phyloP scores from a whole-genome alignment of 53 echinoderm and acorn worm genomes.

The Antedon mediterranea region DNA sequence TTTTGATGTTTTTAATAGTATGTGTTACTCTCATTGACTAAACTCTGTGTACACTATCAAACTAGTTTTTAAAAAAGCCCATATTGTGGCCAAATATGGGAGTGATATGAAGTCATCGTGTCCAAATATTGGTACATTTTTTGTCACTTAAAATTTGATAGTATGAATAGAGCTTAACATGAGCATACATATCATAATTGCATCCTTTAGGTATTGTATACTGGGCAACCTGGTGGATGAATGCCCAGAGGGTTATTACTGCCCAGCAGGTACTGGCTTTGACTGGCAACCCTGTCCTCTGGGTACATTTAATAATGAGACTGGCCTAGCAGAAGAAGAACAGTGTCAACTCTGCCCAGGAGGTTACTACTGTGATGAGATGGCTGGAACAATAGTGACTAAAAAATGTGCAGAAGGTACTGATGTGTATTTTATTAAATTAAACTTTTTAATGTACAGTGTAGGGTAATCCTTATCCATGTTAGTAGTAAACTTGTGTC shows the following conservation, averaged over 20 bases:
- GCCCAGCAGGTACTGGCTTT: slow-evolving; percentile 76
- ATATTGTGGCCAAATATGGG: background rate
- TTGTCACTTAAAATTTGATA: too few species aligned
- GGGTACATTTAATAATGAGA: slow-evolving; percentile 85
- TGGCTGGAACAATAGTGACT: slow-evolving; percentile 37
- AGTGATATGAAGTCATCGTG: background rate
- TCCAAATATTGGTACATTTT: background rate
- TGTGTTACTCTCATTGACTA: too few species aligned
- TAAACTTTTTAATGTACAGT: too few species aligned
- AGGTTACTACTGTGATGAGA: slow-evolving; percentile 82
- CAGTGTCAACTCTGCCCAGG: slow-evolving; percentile 77
- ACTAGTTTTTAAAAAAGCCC: too few species aligned
- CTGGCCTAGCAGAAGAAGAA: slow-evolving; percentile 34
- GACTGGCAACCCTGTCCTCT: slow-evolving; percentile 96
- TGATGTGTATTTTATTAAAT: background rate
- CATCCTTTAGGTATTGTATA: slow-evolving; percentile 56
- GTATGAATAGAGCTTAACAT: too few species aligned
- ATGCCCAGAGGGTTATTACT: slow-evolving; percentile 92
- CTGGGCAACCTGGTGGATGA: slow-evolving; percentile 45
- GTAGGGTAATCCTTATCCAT: too few species aligned
- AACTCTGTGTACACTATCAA: too few species aligned
- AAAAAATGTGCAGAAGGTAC: slow-evolving; percentile 71
- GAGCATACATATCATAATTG: too few species aligned
- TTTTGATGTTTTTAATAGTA: too few species aligned
- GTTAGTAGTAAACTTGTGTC: too few species aligned